These are phyloP conservation scores for Glyphotaelius pellucidus DNA, from an alignment of 2,888 invertebrate species.

Conservation along the genomic window DNA sequence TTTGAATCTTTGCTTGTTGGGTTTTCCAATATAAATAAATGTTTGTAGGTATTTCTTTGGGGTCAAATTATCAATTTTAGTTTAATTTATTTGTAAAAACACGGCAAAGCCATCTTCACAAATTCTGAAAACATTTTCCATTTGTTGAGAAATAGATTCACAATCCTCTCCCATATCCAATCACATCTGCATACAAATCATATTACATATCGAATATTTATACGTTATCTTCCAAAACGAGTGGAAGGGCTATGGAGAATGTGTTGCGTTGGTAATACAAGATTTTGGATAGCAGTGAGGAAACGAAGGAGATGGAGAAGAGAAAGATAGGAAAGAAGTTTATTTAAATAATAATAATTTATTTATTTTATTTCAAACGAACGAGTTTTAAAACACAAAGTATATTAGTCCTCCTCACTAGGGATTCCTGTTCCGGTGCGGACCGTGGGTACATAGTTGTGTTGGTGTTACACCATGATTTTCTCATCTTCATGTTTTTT, in stretches of 20 bases:
- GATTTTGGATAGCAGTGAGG: too few relatives aligned
- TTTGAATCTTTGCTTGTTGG: not conserved
- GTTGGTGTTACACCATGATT: too few relatives aligned
- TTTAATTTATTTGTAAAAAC: not conserved
- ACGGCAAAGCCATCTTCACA: not conserved
- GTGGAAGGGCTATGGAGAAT: not conserved
- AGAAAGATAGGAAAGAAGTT: too few relatives aligned
- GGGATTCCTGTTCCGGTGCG: too few relatives aligned
- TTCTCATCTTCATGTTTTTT: too few relatives aligned
- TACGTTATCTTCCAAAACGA: not conserved
- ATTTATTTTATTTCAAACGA: too few relatives aligned
- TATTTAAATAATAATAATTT: too few relatives aligned
- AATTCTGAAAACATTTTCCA: not conserved
- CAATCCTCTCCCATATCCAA: not conserved
- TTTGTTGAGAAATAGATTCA: conserved; percentile 12
- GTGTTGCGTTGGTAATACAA: not conserved
- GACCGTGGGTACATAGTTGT: too few relatives aligned
- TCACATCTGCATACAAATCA: not conserved
- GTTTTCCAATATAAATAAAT: not conserved
- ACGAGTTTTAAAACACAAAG: too few relatives aligned
- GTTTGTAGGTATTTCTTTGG: not conserved
- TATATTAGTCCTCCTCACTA: too few relatives aligned
- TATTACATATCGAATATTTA: not conserved
- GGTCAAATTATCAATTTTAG: not conserved
- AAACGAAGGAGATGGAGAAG: too few relatives aligned